A percentile compares a stretch with the other conserved stretches of the same genome.
Evolutionary conservation across 2,888 invertebrate species (phyloP).

Genomic region (Apamea crenata): DNA sequence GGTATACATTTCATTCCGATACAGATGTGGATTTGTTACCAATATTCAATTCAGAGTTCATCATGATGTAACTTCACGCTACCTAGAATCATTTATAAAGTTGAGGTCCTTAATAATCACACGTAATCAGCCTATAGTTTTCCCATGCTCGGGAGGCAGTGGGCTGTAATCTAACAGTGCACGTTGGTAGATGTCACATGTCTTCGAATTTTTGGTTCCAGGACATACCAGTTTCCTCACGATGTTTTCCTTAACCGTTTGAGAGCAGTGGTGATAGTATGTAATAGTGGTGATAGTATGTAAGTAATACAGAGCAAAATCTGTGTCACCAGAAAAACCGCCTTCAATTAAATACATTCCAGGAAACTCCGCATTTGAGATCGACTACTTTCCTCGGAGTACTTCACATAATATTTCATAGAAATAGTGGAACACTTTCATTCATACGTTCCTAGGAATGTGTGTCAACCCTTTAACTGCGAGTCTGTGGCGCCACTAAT

Average conservation of each 20-base stretch:
- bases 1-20: background rate
- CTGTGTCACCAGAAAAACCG: background rate
- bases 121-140: too few relatives aligned
- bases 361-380: constrained; percentile 14
- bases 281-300: too few relatives aligned
- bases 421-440: constrained; percentile 39
- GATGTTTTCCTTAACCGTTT: background rate
- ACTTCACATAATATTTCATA: constrained; percentile 23
- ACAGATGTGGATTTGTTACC: background rate
- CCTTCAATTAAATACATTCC: background rate
- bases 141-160: too few relatives aligned
- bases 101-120: background rate
- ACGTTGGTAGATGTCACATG: background rate
- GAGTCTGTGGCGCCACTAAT: constrained; percentile 47
- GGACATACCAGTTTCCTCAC: background rate
- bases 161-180: background rate
- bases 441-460: constrained; percentile 34
- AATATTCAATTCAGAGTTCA: background rate
- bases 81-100: background rate
- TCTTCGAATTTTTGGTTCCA: background rate
- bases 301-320: background rate
- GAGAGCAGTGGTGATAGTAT: background rate
- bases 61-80: background rate
- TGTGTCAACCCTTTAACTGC: constrained; percentile 38
- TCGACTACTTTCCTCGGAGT: background rate